Conservation (phyloP, 2,797 vertebrate genomes). For the Siniperca undulata region DNA sequence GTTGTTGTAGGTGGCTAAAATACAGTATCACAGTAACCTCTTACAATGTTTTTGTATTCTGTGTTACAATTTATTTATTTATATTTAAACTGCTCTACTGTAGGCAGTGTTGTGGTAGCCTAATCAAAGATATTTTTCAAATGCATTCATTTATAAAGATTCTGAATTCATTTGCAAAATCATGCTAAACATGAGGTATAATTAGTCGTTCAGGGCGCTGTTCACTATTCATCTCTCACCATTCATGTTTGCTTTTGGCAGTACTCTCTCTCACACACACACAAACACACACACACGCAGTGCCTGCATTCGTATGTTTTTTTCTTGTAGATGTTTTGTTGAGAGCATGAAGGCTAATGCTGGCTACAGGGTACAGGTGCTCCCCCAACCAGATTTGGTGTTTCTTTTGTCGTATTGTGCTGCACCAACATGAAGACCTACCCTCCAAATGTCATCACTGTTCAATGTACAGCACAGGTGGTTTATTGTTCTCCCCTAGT, state of each 20-base stretch:
- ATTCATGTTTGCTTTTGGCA: slow-evolving; percentile 73
- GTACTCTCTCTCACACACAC: slow-evolving; percentile 44
- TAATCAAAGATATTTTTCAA: slow-evolving; percentile 49
- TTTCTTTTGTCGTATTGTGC: slow-evolving; percentile 67
- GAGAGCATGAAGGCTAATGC: slow-evolving; percentile 70
- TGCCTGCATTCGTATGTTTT: slow-evolving; percentile 46
- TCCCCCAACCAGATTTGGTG: slow-evolving; percentile 64
- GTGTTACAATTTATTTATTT: slow-evolving; percentile 22
- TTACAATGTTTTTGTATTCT: slow-evolving; percentile 23
- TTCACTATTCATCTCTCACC: slow-evolving; percentile 76
- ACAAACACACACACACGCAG: slow-evolving; percentile 30
- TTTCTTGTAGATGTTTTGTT: slow-evolving; percentile 63
- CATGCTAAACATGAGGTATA: slow-evolving; percentile 62
- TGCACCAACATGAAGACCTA: slow-evolving; percentile 63
- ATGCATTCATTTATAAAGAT: slow-evolving; percentile 54
- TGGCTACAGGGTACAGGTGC: slow-evolving; percentile 79
- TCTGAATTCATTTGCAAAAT: slow-evolving; percentile 66
- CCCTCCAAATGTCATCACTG: slow-evolving; percentile 81
- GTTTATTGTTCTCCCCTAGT: slow-evolving; percentile 80
- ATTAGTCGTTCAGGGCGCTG: slow-evolving; percentile 74
- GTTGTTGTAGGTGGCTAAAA: slow-evolving; percentile 16
- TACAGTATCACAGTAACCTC: slow-evolving; percentile 23
- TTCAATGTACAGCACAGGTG: slow-evolving; percentile 82
- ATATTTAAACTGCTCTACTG: background rate
- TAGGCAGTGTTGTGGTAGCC: slow-evolving; percentile 23